Conservation (phyloP, 2,797 vertebrate genomes). For the Mormyrops attenuatus region DNA sequence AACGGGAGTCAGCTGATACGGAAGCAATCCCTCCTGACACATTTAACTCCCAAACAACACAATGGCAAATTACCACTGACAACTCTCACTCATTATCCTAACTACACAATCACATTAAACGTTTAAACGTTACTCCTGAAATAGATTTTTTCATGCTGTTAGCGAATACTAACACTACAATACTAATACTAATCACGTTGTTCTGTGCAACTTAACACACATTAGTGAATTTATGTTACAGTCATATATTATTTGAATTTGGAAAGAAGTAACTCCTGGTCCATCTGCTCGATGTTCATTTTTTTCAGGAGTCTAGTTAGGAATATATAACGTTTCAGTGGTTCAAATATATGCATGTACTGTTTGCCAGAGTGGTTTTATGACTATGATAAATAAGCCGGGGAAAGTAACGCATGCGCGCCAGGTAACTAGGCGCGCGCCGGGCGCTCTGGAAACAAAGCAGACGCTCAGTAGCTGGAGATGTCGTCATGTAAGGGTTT, state of each 20-base stretch:
- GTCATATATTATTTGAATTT: not conserved
- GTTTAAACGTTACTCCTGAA: not conserved
- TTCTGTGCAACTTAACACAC: not conserved
- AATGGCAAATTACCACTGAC: not conserved
- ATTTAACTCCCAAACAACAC: not conserved
- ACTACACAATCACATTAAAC: not conserved
- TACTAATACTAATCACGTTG: not conserved
- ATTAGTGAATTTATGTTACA: not conserved
- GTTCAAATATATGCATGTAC: not conserved
- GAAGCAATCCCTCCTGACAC: not conserved
- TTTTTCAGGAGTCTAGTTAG: not conserved
- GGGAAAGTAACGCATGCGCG: not conserved
- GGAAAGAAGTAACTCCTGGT: not conserved
- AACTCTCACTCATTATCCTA: not conserved
- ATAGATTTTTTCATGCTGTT: not conserved
- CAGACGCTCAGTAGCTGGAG: not conserved
- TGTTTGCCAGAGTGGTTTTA: not conserved
- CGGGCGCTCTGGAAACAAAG: not conserved
- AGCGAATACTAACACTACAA: not conserved
- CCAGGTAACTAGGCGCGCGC: not conserved
- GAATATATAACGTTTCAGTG: not conserved
- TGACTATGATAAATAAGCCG: not conserved
- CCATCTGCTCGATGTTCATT: not conserved
- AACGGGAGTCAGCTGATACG: not conserved
- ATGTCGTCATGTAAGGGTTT: not conserved